These are phyloP conservation scores for Acrocyrtus sp. DNA, from an alignment of 2,888 invertebrate species.

Conservation along the genomic window DNA sequence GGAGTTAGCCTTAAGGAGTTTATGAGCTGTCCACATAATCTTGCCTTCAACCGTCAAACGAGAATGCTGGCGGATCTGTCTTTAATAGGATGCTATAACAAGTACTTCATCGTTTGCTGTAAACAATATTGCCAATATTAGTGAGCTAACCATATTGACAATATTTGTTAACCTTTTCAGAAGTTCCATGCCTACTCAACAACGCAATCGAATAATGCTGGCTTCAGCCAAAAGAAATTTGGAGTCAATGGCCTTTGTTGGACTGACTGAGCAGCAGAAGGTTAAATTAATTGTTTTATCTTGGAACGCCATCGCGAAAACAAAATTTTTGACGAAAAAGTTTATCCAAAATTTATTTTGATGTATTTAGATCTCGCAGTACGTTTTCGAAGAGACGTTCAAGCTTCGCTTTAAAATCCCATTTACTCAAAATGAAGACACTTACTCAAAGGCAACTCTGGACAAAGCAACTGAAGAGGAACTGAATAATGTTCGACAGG, in stretches of 20 bases:
- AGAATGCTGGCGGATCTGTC: slow-evolving; percentile 97
- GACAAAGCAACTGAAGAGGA: slow-evolving; percentile 80
- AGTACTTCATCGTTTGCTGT: slow-evolving; percentile 44
- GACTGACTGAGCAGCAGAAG: slow-evolving; percentile 95
- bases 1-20: slow-evolving; percentile 93
- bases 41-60: slow-evolving; percentile 96
- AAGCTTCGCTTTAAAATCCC: slow-evolving; percentile 88
- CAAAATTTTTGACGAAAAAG: no score
- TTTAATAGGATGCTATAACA: slow-evolving; percentile 93
- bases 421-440: slow-evolving; percentile 92
- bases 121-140: background rate
- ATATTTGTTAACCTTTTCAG: slow-evolving; percentile 66
- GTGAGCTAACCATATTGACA: background rate
- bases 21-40: slow-evolving; percentile 88
- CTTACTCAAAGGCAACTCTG: slow-evolving; percentile 84
- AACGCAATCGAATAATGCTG: slow-evolving; percentile 86
- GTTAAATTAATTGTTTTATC: slow-evolving; percentile 36
- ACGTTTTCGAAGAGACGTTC: slow-evolving; percentile 94
- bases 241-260: slow-evolving; percentile 96
- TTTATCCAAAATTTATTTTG: background rate
- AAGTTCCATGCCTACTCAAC: slow-evolving; percentile 76
- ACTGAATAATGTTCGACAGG: slow-evolving; percentile 77
- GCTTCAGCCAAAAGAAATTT: slow-evolving; percentile 96
- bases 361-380: slow-evolving; percentile 79
- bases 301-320: slow-evolving; percentile 1